Evolutionary conservation across 2,888 invertebrate genomes (phyloP).

Genomic region (Lamellibrachia satsuma): DNA sequence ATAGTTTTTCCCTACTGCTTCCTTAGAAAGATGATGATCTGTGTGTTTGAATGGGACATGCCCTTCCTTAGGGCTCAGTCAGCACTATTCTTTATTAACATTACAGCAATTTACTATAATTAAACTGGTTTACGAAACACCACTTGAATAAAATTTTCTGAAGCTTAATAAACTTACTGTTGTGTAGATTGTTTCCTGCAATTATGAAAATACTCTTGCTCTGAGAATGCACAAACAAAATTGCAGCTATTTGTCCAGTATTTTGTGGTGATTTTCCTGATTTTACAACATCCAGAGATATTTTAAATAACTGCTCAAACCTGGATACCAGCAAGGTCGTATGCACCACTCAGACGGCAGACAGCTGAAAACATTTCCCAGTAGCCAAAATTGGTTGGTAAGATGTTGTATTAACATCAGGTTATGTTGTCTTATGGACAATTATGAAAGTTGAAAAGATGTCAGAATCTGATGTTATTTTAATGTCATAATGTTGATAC

Average conservation of each 20-base stretch:
- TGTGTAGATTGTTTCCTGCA: not conserved
- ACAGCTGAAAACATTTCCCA: not conserved
- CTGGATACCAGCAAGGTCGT: too few species aligned
- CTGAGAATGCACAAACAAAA: not conserved
- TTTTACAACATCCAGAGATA: not conserved
- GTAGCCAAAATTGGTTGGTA: not conserved
- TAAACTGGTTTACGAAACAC: not conserved
- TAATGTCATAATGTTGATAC: too few species aligned
- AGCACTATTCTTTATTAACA: not conserved
- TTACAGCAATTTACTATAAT: not conserved
- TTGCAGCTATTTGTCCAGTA: not conserved
- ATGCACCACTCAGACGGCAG: not conserved
- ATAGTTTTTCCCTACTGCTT: too few species aligned
- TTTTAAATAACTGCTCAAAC: not conserved
- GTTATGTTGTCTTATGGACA: not conserved
- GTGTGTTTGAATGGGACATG: too few species aligned
- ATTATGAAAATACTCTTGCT: not conserved
- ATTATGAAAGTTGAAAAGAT: too few species aligned
- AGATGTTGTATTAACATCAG: not conserved
- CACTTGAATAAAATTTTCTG: not conserved
- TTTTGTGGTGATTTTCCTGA: not conserved
- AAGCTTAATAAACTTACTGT: not conserved
- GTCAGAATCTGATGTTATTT: too few species aligned
- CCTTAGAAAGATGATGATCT: too few species aligned
- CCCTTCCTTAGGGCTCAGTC: too few species aligned